phyloP scores from a whole-genome alignment of 2,113 vertebrate genomes.

The Pteronura brasiliensis region DNA sequence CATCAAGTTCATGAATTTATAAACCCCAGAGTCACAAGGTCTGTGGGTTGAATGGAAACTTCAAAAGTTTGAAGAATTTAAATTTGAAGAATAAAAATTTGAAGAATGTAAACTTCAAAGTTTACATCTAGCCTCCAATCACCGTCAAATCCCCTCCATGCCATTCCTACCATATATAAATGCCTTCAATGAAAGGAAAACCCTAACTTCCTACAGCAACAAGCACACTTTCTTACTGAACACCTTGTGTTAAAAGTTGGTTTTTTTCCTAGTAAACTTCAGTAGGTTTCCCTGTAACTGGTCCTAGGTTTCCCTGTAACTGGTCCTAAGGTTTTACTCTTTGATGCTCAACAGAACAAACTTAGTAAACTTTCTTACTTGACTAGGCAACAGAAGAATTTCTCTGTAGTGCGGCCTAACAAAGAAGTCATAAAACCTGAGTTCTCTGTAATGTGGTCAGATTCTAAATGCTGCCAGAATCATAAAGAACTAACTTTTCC shows the following conservation, averaged over 20 bases:
- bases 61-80: too few relatives aligned
- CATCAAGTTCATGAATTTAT: not conserved
- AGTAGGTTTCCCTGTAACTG: not conserved
- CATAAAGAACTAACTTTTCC: slow-evolving; percentile 54
- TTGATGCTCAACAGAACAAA: slow-evolving; percentile 3
- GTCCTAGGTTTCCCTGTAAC: not conserved
- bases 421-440: slow-evolving; percentile 42
- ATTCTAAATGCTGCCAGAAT: slow-evolving; percentile 37
- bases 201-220: not conserved
- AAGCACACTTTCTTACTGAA: not conserved
- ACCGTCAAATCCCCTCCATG: not conserved
- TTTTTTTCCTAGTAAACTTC: slow-evolving; percentile 15
- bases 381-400: not conserved
- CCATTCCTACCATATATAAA: not conserved
- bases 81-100: too few relatives aligned
- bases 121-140: not conserved
- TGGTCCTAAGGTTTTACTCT: not conserved
- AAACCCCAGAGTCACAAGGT: not conserved
- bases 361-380: slow-evolving; percentile 26
- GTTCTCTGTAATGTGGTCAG: slow-evolving; percentile 23
- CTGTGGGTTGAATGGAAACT: not conserved
- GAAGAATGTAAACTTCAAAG: not conserved
- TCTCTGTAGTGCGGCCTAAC: slow-evolving; percentile 32
- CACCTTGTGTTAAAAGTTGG: not conserved
- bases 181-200: not conserved